Evolutionary conservation across 2,888 invertebrate genomes (phyloP).

Genomic region (Eilema caniola): DNA sequence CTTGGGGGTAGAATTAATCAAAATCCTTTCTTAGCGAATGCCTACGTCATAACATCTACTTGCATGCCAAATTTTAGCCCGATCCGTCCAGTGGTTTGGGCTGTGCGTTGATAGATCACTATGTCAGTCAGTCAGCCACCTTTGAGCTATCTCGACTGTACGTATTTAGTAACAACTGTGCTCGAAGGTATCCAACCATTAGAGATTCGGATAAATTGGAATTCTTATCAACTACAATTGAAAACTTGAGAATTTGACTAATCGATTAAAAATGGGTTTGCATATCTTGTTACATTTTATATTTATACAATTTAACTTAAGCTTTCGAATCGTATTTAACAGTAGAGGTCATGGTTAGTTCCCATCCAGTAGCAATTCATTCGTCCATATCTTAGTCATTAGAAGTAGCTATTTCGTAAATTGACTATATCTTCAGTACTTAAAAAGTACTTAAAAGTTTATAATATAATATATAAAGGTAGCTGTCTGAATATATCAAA

Average conservation of each 20-base stretch:
- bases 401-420: conserved; percentile 68
- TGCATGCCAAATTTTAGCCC: too few species aligned
- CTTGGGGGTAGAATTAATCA: too few species aligned
- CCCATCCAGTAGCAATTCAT: conserved; percentile 78
- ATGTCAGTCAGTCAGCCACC: too few species aligned
- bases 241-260: conserved; percentile 5
- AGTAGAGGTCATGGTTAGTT: conserved; percentile 60
- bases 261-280: not conserved
- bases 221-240: not conserved
- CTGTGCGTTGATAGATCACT: too few species aligned
- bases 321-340: conserved; percentile 63
- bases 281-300: conserved; percentile 51
- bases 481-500: conserved; percentile 48
- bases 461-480: conserved; percentile 32
- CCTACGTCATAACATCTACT: too few species aligned
- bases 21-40: too few species aligned
- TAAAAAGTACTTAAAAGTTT: conserved; percentile 76
- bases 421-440: conserved; percentile 67
- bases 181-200: not conserved
- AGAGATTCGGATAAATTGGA: not conserved
- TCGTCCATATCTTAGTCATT: conserved; percentile 86
- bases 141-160: too few species aligned
- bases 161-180: not conserved
- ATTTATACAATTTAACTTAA: conserved; percentile 50
- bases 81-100: too few species aligned